phyloP scores from a whole-genome alignment of 2,888 invertebrate species.

The Melanotus villosus region DNA sequence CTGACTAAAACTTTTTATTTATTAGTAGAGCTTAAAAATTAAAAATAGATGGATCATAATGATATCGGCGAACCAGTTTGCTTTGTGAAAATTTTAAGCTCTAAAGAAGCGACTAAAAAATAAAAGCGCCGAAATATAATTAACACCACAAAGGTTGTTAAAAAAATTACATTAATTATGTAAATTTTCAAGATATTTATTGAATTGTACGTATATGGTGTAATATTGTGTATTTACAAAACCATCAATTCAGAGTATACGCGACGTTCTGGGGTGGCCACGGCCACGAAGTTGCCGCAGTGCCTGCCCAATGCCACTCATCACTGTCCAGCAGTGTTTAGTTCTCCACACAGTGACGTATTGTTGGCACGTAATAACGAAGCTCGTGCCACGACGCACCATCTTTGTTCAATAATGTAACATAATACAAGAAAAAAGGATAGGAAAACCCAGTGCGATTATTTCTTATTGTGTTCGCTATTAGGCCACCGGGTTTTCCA shows the following conservation, averaged over 20 bases:
- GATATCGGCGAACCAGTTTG: too few relatives aligned
- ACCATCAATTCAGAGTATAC: slow-evolving; percentile 21
- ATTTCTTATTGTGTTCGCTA: slow-evolving; percentile 56
- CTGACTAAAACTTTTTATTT: too few relatives aligned
- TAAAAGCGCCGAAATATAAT: too few relatives aligned
- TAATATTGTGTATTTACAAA: slow-evolving; percentile 16
- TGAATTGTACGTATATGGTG: slow-evolving; percentile 8
- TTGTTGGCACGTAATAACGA: slow-evolving; percentile 56
- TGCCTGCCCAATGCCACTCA: slow-evolving; percentile 55
- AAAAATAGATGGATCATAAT: too few relatives aligned
- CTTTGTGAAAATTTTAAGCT: too few relatives aligned
- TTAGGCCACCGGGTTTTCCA: slow-evolving; percentile 54
- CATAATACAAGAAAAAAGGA: slow-evolving; percentile 47
- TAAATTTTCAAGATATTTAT: too few relatives aligned
- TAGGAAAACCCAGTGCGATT: slow-evolving; percentile 52
- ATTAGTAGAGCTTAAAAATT: too few relatives aligned
- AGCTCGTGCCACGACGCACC: slow-evolving; percentile 45
- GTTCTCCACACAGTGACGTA: slow-evolving; percentile 55
- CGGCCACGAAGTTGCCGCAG: slow-evolving; percentile 51
- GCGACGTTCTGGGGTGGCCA: slow-evolving; percentile 23
- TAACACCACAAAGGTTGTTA: too few relatives aligned
- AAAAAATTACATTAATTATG: too few relatives aligned
- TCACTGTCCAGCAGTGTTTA: slow-evolving; percentile 57
- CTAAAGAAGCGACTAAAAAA: too few relatives aligned
- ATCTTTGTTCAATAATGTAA: slow-evolving; percentile 37